Percentiles rank a stretch among this genome's conserved stretches.
Conservation (phyloP, 1,140 invertebrate species). For the Chrysopa pallens region DNA sequence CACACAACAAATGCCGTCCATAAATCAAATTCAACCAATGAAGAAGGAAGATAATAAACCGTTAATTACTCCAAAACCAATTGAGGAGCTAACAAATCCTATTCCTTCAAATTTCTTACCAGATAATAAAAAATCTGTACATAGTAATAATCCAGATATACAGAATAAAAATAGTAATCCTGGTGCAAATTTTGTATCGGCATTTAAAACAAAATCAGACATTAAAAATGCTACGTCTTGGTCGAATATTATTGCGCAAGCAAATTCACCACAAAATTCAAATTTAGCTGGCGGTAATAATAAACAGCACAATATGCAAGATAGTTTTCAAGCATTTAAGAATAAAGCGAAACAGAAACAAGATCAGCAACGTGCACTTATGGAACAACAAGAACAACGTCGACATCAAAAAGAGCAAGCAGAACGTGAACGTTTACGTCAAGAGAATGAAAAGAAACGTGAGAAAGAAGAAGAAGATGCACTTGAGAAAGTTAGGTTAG, state of each 20-base stretch:
- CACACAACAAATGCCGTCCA: slow-evolving; percentile 8
- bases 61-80: slow-evolving; percentile 33
- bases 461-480: slow-evolving; percentile 66
- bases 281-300: slow-evolving; percentile 31
- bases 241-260: slow-evolving; percentile 67
- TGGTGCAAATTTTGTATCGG: slow-evolving; percentile 3
- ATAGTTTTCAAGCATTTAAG: slow-evolving; percentile 67
- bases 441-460: slow-evolving; percentile 59
- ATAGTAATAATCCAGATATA: slow-evolving; percentile 21
- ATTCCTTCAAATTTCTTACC: slow-evolving; percentile 14
- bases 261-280: slow-evolving; percentile 49
- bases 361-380: slow-evolving; percentile 67
- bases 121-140: slow-evolving; percentile 26
- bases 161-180: slow-evolving; percentile 12
- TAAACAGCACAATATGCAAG: slow-evolving; percentile 40
- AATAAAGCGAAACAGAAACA: slow-evolving; percentile 90
- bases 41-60: slow-evolving; percentile 23
- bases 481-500: slow-evolving; percentile 43
- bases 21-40: slow-evolving; percentile 24
- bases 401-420: slow-evolving; percentile 65
- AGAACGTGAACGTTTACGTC: slow-evolving; percentile 57
- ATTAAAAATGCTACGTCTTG: slow-evolving; percentile 82
- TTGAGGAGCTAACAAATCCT: slow-evolving; percentile 35
- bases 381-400: slow-evolving; percentile 65
- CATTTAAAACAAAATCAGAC: slow-evolving; percentile 44